Conservation (phyloP, 2,888 invertebrate genomes). For the Poecilus cupreus region DNA sequence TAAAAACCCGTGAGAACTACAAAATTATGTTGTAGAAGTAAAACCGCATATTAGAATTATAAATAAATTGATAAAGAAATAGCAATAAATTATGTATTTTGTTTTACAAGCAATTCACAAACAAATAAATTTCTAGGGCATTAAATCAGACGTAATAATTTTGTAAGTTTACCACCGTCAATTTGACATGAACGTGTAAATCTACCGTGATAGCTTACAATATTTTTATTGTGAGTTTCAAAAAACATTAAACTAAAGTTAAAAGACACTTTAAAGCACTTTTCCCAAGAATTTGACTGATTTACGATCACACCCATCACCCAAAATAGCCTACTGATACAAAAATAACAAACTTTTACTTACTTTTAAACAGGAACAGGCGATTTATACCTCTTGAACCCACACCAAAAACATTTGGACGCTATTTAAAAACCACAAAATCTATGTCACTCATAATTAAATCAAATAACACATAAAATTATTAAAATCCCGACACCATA, state of each 20-base stretch:
- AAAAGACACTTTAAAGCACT: slow-evolving; percentile 36
- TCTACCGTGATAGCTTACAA: slow-evolving; percentile 26
- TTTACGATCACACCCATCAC: slow-evolving; percentile 14
- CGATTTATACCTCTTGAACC: slow-evolving; percentile 2
- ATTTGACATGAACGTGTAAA: slow-evolving; percentile 29
- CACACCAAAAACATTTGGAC: not conserved
- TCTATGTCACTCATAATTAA: slow-evolving; percentile 44
- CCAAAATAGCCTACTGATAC: slow-evolving; percentile 25
- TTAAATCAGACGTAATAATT: slow-evolving; percentile 27
- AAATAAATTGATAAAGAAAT: slow-evolving; percentile 23
- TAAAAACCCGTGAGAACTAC: no score
- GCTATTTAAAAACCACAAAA: slow-evolving; percentile 41
- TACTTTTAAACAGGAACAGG: slow-evolving; percentile 44
- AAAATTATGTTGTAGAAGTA: slow-evolving; percentile 8
- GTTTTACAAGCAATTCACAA: slow-evolving; percentile 25
- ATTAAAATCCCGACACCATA: not conserved
- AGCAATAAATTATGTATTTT: slow-evolving; percentile 11
- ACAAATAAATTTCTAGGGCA: slow-evolving; percentile 27
- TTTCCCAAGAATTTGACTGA: slow-evolving; percentile 39
- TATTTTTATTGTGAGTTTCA: slow-evolving; percentile 38
- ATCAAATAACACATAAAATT: slow-evolving; percentile 37
- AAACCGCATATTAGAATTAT: not conserved
- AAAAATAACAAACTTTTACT: slow-evolving; percentile 44
- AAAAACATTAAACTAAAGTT: slow-evolving; percentile 36
- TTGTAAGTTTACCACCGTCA: slow-evolving; percentile 7